These are phyloP conservation scores for Chironomus tentans DNA, from an alignment of 2,888 invertebrate genomes.

Conservation along the genomic window DNA sequence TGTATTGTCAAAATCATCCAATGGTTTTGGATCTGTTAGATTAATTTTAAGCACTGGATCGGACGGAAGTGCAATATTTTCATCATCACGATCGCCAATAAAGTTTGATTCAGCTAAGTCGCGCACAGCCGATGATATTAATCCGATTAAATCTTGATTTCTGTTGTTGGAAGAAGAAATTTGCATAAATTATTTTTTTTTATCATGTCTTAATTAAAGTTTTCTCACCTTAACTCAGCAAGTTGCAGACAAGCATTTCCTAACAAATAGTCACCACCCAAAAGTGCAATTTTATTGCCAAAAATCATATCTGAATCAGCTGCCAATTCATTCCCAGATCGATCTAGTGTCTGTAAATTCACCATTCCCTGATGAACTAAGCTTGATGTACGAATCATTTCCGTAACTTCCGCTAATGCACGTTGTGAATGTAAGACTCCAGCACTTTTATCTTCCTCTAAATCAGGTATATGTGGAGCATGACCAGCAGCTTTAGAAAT, in stretches of 20 bases:
- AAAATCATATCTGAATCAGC: constrained; percentile 73
- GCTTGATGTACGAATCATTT: constrained; percentile 91
- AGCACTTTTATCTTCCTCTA: constrained; percentile 78
- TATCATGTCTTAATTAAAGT: neutral
- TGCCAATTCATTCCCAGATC: constrained; percentile 46
- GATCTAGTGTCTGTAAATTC: constrained; percentile 57
- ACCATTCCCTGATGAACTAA: constrained; percentile 83
- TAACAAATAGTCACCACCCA: constrained; percentile 85
- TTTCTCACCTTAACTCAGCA: constrained; percentile 51
- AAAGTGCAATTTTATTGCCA: constrained; percentile 88
- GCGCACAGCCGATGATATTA: constrained; percentile 80
- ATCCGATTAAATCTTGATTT: constrained; percentile 73
- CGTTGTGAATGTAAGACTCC: constrained; percentile 79
- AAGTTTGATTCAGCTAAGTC: constrained; percentile 89
- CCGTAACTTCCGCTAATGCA: constrained; percentile 87
- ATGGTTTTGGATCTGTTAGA: neutral
- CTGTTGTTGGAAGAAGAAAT: constrained; percentile 35
- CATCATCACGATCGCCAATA: constrained; percentile 70
- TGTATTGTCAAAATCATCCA: constrained; percentile 34
- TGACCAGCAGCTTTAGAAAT: constrained; percentile 90
- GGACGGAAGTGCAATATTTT: constrained; percentile 74
- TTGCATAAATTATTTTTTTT: constrained; percentile 17
- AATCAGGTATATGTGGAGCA: constrained; percentile 64
- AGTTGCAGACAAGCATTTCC: constrained; percentile 82
- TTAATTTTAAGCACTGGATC: constrained; percentile 43